These are phyloP conservation scores for Brenthis hecate DNA, from an alignment of 2,888 invertebrate genomes.

Conservation along the genomic window DNA sequence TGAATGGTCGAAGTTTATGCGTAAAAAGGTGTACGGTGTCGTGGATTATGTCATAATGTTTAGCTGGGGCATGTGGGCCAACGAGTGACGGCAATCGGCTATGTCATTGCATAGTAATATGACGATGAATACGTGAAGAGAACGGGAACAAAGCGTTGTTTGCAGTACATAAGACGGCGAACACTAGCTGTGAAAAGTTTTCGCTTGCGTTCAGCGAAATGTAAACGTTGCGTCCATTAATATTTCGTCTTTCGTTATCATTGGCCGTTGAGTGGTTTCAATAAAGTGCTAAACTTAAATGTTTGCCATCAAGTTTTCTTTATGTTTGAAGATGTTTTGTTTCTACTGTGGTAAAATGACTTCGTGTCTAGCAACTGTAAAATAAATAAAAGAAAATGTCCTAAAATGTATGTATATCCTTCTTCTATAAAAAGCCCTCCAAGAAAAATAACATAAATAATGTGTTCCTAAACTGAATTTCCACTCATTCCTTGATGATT, in stretches of 20 bases:
- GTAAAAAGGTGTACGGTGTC: too few relatives aligned
- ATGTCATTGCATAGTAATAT: slow-evolving; percentile 29
- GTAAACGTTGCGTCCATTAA: slow-evolving; percentile 29
- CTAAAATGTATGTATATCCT: too few relatives aligned
- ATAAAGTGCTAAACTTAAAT: not conserved
- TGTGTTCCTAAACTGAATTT: too few relatives aligned
- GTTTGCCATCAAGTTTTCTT: too few relatives aligned
- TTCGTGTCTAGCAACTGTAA: too few relatives aligned
- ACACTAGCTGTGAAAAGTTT: slow-evolving; percentile 23
- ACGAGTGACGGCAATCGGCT: slow-evolving; percentile 32
- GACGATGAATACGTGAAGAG: slow-evolving; percentile 24
- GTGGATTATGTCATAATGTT: slow-evolving; percentile 24
- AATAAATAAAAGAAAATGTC: too few relatives aligned
- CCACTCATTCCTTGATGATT: too few relatives aligned
- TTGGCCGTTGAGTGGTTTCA: not conserved
- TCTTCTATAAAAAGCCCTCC: too few relatives aligned
- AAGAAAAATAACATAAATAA: too few relatives aligned
- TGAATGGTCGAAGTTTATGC: too few relatives aligned
- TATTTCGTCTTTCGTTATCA: slow-evolving; percentile 3
- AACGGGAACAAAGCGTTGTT: slow-evolving; percentile 35
- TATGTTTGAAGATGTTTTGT: too few relatives aligned
- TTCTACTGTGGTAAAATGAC: too few relatives aligned
- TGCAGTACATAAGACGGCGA: slow-evolving; percentile 31
- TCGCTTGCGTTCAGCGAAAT: slow-evolving; percentile 32
- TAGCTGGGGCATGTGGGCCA: slow-evolving; percentile 32